Evolutionary conservation across 2,888 invertebrate species (phyloP).

Genomic region (Stratiomys singularior): DNA sequence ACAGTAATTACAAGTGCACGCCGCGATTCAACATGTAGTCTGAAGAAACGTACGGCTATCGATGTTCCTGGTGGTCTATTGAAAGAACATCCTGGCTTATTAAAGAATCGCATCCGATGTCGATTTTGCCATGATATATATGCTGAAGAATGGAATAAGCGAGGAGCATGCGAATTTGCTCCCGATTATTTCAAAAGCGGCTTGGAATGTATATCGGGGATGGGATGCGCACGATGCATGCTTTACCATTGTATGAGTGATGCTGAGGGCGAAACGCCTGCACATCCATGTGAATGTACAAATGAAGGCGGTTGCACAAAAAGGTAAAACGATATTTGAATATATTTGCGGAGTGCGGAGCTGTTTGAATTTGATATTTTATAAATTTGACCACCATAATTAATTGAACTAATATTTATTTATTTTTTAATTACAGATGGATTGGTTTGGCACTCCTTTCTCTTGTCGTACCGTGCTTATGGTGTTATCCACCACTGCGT

Average conservation of each 20-base stretch:
- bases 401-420: not conserved
- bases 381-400: not conserved
- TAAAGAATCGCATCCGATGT: constrained; percentile 66
- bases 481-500: constrained; percentile 90
- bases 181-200: constrained; percentile 85
- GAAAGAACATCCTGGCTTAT: constrained; percentile 56
- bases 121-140: constrained; percentile 85
- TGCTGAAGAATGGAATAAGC: constrained; percentile 83
- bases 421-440: constrained; percentile 71
- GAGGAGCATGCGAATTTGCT: constrained; percentile 86
- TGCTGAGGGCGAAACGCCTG: constrained; percentile 86
- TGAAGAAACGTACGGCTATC: constrained; percentile 74
- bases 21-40: constrained; percentile 69
- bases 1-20: constrained; percentile 61
- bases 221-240: constrained; percentile 88
- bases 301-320: constrained; percentile 79
- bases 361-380: not conserved
- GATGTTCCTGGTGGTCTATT: constrained; percentile 63
- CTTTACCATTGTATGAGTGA: constrained; percentile 94
- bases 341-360: no score
- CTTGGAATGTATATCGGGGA: constrained; percentile 84
- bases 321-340: constrained; percentile 65
- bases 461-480: constrained; percentile 90
- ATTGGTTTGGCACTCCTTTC: constrained; percentile 85
- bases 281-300: constrained; percentile 85